Base-by-base conservation (phyloP, 2,797 vertebrate genomes). In the Myotis daubentonii region DNA sequence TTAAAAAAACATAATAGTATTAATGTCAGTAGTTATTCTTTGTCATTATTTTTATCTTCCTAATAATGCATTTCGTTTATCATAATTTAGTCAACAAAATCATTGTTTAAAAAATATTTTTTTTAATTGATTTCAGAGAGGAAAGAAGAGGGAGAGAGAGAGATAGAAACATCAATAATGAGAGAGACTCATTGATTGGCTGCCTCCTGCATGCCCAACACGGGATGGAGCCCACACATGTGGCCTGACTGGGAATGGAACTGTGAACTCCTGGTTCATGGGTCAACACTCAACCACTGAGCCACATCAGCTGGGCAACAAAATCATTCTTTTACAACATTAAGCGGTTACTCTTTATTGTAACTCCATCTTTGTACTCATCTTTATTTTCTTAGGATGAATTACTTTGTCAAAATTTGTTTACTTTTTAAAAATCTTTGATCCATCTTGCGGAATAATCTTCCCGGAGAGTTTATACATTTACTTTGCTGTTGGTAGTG, bases 71-170 rank as follows among this genome's bases (percentile, higher is more conserved):
- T 71, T 78, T 93, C 20, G 25, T 60, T 19, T 71, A 0, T 20
- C 13, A 4, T 87, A 79, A 74, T 84, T 74, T 90, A 72, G 65
- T 93, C 41, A 80, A 84, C 23, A 57, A 80, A 95, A 70, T 28
- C 41, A 57, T 91, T 91, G 36, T 79, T 80, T 72, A 11, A 57
- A 60, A 60, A 28, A 60, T 2, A 0, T 62, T 62, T 60, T 60
- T 62, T 62, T 30, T 13, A 60, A 60, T 62, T 30, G 60, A 6
- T 62, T 62, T 62, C 28, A 62, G 28, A 62, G 25, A 62, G 28
- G 28, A 30, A 62, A 3, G 28, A 25, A 30, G 25, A 30, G 60
- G 28, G 60, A 30, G 60, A 62, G 12, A 62, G 28, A 30, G 28
- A 30, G 11, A 60, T 28, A 60, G 60, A 30, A 60, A 13, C 60